Conservation (phyloP, 2,113 vertebrate species). For the Ictalurus punctatus region DNA sequence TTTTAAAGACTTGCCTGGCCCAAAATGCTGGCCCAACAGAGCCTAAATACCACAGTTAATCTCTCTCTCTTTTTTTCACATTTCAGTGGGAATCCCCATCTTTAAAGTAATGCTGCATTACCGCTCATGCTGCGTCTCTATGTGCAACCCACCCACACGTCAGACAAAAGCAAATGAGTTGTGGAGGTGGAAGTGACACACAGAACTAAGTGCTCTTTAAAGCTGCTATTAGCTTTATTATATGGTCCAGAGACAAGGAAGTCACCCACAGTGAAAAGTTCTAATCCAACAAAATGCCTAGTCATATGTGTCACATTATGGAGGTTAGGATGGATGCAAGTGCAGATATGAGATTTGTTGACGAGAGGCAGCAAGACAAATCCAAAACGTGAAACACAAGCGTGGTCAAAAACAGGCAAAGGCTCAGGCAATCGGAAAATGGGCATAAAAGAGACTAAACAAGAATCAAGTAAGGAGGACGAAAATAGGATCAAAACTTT, state of each 20-base stretch:
- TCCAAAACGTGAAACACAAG: no score
- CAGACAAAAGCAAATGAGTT: conserved; percentile 33
- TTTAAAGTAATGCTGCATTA: conserved; percentile 30
- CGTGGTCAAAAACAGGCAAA: no score
- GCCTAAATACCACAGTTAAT: not conserved
- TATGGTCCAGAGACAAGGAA: conserved; percentile 20
- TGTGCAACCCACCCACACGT: conserved; percentile 48
- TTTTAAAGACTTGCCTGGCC: no score
- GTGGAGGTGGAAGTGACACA: conserved; percentile 34
- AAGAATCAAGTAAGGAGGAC: no score
- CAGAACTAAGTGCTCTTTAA: conserved; percentile 33
- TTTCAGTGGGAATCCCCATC: conserved; percentile 42
- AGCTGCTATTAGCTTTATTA: conserved; percentile 43
- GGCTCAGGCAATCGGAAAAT: no score
- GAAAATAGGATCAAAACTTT: no score
- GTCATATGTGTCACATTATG: not conserved
- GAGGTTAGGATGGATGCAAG: no score
- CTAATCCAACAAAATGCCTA: conserved; percentile 39
- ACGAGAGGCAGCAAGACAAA: no score
- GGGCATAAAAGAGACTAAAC: no score
- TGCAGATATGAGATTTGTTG: no score
- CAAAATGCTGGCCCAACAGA: not conserved
- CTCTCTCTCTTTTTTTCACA: conserved; percentile 32
- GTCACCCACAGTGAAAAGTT: conserved; percentile 32
- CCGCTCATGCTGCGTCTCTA: conserved; percentile 21